These are phyloP conservation scores for Halyomorpha halys DNA, from an alignment of 1,140 invertebrate genomes.

Conservation along the genomic window DNA sequence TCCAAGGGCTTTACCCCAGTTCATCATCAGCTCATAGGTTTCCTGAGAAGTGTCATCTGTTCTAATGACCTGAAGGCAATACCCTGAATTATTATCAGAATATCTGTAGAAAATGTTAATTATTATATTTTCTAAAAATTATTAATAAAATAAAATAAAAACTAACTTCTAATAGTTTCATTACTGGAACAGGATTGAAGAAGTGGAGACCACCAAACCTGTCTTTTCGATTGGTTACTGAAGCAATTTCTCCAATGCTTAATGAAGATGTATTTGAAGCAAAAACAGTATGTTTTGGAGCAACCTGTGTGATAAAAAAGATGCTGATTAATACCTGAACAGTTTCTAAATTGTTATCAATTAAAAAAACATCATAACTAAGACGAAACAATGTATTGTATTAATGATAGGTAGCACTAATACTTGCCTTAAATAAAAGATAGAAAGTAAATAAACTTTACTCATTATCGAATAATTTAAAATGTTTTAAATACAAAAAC, in stretches of 20 bases:
- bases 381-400: too few relatives aligned
- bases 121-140: too few relatives aligned
- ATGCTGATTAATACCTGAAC: too few relatives aligned
- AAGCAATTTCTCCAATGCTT: constrained; percentile 72
- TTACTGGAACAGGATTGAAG: constrained; percentile 85
- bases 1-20: constrained; percentile 66
- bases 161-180: constrained; percentile 70
- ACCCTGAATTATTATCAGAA: too few relatives aligned
- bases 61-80: constrained; percentile 42
- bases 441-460: too few relatives aligned
- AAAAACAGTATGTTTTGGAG: constrained; percentile 61
- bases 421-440: too few relatives aligned
- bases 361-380: too few relatives aligned
- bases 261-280: constrained; percentile 84
- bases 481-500: too few relatives aligned
- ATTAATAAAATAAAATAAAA: not conserved
- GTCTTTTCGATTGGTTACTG: constrained; percentile 51
- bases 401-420: too few relatives aligned
- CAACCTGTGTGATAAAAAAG: constrained; percentile 39
- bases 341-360: too few relatives aligned
- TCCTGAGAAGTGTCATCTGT: constrained; percentile 60
- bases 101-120: too few relatives aligned
- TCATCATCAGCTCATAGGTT: constrained; percentile 57
- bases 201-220: constrained; percentile 78
- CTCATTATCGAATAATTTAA: too few relatives aligned